phyloP scores from a whole-genome alignment of 2,888 invertebrate species.

The Caenorhabditis sp. region DNA sequence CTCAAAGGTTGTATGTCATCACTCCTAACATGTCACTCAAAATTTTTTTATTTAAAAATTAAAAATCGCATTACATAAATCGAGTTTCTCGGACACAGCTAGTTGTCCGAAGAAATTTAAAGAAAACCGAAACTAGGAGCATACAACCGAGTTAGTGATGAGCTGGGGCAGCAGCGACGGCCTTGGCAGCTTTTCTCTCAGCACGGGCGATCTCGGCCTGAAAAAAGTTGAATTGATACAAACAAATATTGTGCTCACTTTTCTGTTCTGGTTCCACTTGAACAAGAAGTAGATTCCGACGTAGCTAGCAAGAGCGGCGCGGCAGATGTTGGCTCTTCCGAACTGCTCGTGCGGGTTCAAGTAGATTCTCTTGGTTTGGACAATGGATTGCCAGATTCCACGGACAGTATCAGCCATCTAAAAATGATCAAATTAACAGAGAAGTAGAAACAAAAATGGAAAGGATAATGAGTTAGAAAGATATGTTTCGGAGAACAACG shows the following conservation, averaged over 20 bases:
- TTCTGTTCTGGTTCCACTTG: constrained; percentile 78
- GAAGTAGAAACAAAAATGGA: not conserved
- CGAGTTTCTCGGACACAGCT: constrained; percentile 33
- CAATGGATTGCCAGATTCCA: constrained; percentile 77
- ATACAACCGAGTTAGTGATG: constrained; percentile 54
- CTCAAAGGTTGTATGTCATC: too few species aligned
- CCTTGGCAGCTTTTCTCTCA: constrained; percentile 61
- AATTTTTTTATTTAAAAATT: constrained; percentile 48
- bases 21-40: too few species aligned
- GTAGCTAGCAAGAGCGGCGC: constrained; percentile 79
- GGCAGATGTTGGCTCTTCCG: constrained; percentile 80
- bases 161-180: constrained; percentile 49
- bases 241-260: constrained; percentile 51
- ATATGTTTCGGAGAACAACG: not conserved
- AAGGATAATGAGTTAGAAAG: not conserved
- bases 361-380: constrained; percentile 76
- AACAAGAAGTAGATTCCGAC: constrained; percentile 77
- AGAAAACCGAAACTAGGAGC: constrained; percentile 42
- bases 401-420: constrained; percentile 79
- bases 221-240: constrained; percentile 10
- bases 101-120: constrained; percentile 36
- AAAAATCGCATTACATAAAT: constrained; percentile 53
- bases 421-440: not conserved
- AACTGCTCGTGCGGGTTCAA: constrained; percentile 81
- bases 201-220: constrained; percentile 67